Evolutionary conservation across 2,113 vertebrate species (phyloP).

Genomic region (Podarcis muralis): DNA sequence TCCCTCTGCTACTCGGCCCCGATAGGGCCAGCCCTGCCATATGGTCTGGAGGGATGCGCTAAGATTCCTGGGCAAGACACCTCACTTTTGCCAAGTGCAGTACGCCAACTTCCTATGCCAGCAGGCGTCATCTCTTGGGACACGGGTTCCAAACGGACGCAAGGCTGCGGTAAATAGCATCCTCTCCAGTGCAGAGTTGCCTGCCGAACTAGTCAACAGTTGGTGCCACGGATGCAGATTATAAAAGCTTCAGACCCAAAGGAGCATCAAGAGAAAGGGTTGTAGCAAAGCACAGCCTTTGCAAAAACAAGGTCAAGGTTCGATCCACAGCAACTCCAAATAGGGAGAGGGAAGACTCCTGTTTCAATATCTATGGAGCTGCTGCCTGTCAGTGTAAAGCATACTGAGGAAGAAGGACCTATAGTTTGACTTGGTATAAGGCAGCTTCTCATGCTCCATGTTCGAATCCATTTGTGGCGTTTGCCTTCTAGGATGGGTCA

Average conservation of each 20-base stretch:
- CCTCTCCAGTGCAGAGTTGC: background rate
- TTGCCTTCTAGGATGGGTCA: too few species aligned
- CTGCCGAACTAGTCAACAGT: background rate
- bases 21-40: conserved; percentile 11
- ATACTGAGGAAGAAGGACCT: too few species aligned
- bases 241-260: background rate
- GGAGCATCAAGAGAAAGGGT: too few species aligned
- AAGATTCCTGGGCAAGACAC: background rate
- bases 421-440: too few species aligned
- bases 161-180: background rate
- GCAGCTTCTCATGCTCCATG: too few species aligned
- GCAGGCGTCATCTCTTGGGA: conserved; percentile 1
- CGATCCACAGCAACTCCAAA: background rate
- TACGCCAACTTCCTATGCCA: conserved; percentile 12
- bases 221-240: background rate
- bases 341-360: background rate
- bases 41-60: conserved; percentile 13
- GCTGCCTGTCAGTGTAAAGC: background rate
- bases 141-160: background rate
- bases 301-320: background rate
- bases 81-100: conserved; percentile 25
- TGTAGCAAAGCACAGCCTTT: background rate
- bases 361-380: background rate
- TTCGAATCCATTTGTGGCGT: too few species aligned
- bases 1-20: conserved; percentile 20